Conservation (phyloP, 2,888 invertebrate species). For the Strigamia transsilvanica region DNA sequence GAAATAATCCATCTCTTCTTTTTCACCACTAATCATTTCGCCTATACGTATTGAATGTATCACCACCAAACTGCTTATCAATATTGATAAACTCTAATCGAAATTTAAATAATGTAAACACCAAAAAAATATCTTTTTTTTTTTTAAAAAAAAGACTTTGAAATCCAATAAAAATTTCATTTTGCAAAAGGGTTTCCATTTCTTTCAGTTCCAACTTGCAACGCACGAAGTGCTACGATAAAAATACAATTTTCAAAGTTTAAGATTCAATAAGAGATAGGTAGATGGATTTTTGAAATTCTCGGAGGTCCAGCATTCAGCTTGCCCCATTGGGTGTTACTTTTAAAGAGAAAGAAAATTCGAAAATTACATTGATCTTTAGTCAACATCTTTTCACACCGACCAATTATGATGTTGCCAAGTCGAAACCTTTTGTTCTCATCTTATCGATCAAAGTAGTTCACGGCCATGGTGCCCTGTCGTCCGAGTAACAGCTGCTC, state of each 20-base stretch:
- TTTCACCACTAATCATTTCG: neutral
- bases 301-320: neutral
- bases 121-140: no score
- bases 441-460: neutral
- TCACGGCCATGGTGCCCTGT: neutral
- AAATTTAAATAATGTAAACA: no score
- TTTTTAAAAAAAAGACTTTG: neutral
- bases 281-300: conserved; percentile 7
- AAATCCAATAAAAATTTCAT: conserved; percentile 21
- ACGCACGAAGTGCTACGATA: neutral
- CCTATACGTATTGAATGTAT: neutral
- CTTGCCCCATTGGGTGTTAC: neutral
- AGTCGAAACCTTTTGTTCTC: neutral
- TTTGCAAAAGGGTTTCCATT: conserved; percentile 10
- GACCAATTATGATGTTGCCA: neutral
- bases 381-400: neutral
- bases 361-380: conserved; percentile 15
- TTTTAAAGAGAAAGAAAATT: neutral
- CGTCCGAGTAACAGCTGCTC: conserved; percentile 8
- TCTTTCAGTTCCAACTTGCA: neutral
- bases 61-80: no score
- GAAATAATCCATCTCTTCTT: neutral
- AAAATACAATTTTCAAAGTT: conserved; percentile 30
- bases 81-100: neutral
- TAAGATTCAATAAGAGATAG: conserved; percentile 24